Evolutionary conservation across 2,888 invertebrate species (phyloP).

Genomic region (Stenurella melanura): DNA sequence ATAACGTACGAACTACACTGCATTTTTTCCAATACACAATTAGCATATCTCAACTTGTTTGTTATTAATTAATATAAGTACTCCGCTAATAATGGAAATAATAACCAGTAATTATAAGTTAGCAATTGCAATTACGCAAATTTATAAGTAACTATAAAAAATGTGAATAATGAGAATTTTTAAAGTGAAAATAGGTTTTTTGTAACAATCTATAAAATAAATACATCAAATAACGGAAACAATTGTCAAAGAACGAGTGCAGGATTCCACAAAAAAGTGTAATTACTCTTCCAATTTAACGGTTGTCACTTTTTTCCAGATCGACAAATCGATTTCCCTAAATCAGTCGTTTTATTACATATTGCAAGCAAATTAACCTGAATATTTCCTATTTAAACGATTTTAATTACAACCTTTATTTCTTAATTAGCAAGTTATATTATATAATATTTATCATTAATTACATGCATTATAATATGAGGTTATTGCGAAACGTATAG

Average conservation of each 20-base stretch:
- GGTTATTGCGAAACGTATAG: not conserved
- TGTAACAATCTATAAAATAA: not conserved
- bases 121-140: constrained; percentile 28
- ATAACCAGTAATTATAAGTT: constrained; percentile 26
- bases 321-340: not conserved
- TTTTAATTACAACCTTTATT: not conserved
- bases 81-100: constrained; percentile 7
- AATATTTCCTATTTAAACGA: not conserved
- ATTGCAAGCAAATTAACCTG: constrained; percentile 23
- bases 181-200: not conserved
- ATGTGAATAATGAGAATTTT: not conserved
- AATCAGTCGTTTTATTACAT: not conserved
- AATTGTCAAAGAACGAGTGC: not conserved
- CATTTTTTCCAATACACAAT: not conserved
- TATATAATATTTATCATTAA: constrained; percentile 13
- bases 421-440: not conserved
- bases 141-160: too few species aligned
- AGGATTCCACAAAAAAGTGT: not conserved
- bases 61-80: constrained; percentile 11
- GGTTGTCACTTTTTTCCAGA: not conserved
- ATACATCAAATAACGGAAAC: not conserved
- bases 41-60: not conserved
- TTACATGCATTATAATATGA: constrained; percentile 2
- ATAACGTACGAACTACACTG: too few species aligned
- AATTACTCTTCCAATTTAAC: not conserved